Base-by-base conservation (phyloP, 53 echinoderm and acorn worm species). In the Zoroaster sp. region DNA sequence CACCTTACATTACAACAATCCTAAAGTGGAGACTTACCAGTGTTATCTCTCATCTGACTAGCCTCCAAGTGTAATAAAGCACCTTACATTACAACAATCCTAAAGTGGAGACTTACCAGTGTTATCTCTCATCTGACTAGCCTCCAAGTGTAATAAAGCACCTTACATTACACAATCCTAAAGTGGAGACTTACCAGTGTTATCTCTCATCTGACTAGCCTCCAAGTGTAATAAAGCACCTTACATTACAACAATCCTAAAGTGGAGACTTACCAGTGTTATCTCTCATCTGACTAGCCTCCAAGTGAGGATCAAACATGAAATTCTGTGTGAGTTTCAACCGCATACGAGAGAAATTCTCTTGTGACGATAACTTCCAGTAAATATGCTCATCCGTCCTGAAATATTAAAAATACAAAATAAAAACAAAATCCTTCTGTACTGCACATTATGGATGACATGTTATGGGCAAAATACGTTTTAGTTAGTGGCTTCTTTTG, bases 341-440 rank as follows among this genome's bases (percentile, higher is more conserved):
- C 49, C 96, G 88, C 96, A 99, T 99, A 11, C 99, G 88, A 8
- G 99, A 99, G 93, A 94, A 99, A 67, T 96, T 99, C 80, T 99
- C 99, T 85, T 95, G 95, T 1, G 93, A 94, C 4, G 96, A 96
- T 75, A 99, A 71, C 87, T 99, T 99, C 99, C 99, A 99, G 74
- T 83, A 90, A 34, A 99, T 89, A 8, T 80, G 86, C 54, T 96
- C 90, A 40, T 93, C 91, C 74, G 91, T 93, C 76, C 99, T 99
- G 86, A 23, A 11, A 88, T 23, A 55, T 23, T 1, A 52, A 35
- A 51, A 67, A 35, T 5, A 86, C 40, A 40, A 1, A 44, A 32
- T 7, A 3, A n/a, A n/a, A n/a, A n/a, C n/a, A n/a, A n/a, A n/a
- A n/a, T n/a, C n/a, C n/a, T n/a, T n/a, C n/a, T n/a, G n/a, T n/a